These are phyloP conservation scores for Leptopilina drosophilae DNA, from an alignment of 2,888 invertebrate species.

Conservation along the genomic window DNA sequence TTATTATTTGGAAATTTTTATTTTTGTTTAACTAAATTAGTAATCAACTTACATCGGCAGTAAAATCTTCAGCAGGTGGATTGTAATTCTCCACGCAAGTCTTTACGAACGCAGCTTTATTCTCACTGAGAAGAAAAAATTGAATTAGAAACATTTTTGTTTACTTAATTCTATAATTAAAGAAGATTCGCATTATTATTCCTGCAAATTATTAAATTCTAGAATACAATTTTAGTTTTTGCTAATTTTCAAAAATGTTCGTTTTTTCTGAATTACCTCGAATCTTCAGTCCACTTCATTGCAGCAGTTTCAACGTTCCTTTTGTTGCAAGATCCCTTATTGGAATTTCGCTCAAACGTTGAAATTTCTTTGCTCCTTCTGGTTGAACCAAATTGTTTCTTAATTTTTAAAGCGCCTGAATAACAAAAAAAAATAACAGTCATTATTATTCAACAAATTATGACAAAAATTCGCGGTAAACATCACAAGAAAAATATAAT, in stretches of 20 bases:
- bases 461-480: no score
- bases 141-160: neutral
- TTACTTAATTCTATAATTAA: no score
- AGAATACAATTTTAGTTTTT: neutral
- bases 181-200: no score
- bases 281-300: constrained; percentile 55
- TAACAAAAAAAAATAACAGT: constrained; percentile 30
- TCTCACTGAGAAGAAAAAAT: constrained; percentile 7
- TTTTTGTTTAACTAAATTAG: neutral
- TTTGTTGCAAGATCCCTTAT: constrained; percentile 56
- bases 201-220: no score
- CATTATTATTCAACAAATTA: neutral
- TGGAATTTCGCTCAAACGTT: constrained; percentile 53
- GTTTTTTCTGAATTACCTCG: constrained; percentile 52
- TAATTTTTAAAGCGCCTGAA: constrained; percentile 60
- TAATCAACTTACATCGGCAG: constrained; percentile 17
- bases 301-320: constrained; percentile 59
- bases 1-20: neutral
- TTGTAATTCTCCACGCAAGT: constrained; percentile 5
- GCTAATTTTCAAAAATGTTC: neutral
- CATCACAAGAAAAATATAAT: no score
- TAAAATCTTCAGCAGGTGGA: constrained; percentile 17
- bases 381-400: constrained; percentile 58
- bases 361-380: constrained; percentile 59
- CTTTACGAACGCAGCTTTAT: constrained; percentile 16